phyloP scores from a whole-genome alignment of 1,140 invertebrate species.

The silkworm (Bombyx mori) region ASM3026992v2 NC_085129.1:11642001-11642500 shows the following conservation, averaged over 20 bases:
- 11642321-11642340: slow-evolving; percentile 50
- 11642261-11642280: slow-evolving; percentile 61
- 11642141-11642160: slow-evolving; percentile 42
- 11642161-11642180: slow-evolving; percentile 37
- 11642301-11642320: slow-evolving; percentile 53
- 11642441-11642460: too few species aligned
- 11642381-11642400: neutral
- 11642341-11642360: slow-evolving; percentile 55
- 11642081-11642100: slow-evolving; percentile 51
- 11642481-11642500: too few species aligned
- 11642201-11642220: slow-evolving; percentile 44
- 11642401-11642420: too few species aligned
- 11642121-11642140: slow-evolving; percentile 46
- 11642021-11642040: slow-evolving; percentile 1
- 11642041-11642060: slow-evolving; percentile 9
- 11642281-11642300: slow-evolving; percentile 33
- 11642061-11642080: slow-evolving; percentile 10
- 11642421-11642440: too few species aligned
- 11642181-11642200: slow-evolving; percentile 49
- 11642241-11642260: slow-evolving; percentile 57
- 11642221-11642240: slow-evolving; percentile 51
- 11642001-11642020: too few species aligned
- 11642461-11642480: too few species aligned
- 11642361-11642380: slow-evolving; percentile 25
- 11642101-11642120: slow-evolving; percentile 23